Evolutionary conservation across 1,140 invertebrate genomes (phyloP).

Genomic region (Scaptomyza graminum): DNA sequence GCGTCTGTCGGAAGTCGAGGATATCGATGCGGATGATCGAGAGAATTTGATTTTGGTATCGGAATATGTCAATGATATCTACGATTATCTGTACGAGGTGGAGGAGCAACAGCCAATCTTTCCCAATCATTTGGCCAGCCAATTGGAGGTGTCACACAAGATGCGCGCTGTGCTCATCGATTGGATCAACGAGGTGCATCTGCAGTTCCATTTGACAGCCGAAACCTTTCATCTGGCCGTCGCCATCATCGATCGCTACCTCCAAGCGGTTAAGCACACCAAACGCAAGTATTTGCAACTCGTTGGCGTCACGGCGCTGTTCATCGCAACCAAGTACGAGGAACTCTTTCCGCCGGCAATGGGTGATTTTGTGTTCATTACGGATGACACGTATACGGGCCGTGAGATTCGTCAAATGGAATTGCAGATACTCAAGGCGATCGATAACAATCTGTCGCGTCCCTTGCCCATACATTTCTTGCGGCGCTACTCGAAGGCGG

Average conservation of each 20-base stretch:
- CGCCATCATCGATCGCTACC: conserved; percentile 94
- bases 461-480: conserved; percentile 95
- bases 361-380: conserved; percentile 95
- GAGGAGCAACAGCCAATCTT: conserved; percentile 87
- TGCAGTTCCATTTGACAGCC: conserved; percentile 93
- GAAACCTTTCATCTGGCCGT: conserved; percentile 97
- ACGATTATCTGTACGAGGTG: conserved; percentile 88
- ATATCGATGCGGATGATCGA: conserved; percentile 90
- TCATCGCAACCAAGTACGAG: conserved; percentile 97
- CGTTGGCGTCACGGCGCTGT: conserved; percentile 95
- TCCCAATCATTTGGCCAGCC: conserved; percentile 86
- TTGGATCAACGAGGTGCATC: conserved; percentile 97
- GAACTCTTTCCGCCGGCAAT: conserved; percentile 96
- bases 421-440: conserved; percentile 88
- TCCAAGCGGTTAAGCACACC: conserved; percentile 88
- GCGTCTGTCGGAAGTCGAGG: conserved; percentile 82
- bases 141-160: conserved; percentile 87
- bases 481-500: conserved; percentile 88
- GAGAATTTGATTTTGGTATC: conserved; percentile 90
- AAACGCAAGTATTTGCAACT: conserved; percentile 91
- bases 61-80: conserved; percentile 94
- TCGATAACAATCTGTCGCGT: conserved; percentile 93
- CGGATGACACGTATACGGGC: conserved; percentile 94
- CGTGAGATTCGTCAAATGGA: conserved; percentile 94
- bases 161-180: conserved; percentile 96